These are phyloP conservation scores for Brotula barbata DNA, from an alignment of 2,797 vertebrate genomes.

Conservation along the genomic window DNA sequence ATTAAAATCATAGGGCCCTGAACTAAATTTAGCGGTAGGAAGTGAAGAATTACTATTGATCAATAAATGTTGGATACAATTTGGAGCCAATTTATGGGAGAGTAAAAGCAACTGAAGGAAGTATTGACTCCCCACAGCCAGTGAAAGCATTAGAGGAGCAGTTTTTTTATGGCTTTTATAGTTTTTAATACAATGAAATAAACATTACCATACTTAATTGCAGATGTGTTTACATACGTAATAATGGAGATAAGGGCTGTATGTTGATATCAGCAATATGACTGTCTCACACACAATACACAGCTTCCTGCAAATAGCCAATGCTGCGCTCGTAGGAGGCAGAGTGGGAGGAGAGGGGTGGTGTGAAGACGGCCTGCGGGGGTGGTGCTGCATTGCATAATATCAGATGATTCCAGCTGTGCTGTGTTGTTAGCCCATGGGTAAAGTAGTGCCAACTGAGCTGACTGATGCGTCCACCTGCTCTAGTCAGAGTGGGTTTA, in stretches of 20 bases:
- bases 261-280: slow-evolving; percentile 28
- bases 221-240: no score
- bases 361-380: slow-evolving; percentile 71
- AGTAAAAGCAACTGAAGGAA: slow-evolving; percentile 1
- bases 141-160: neutral
- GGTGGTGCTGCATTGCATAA: slow-evolving; percentile 70
- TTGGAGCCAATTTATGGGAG: no score
- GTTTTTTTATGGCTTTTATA: neutral
- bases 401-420: slow-evolving; percentile 68
- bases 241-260: no score
- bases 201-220: no score
- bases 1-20: no score
- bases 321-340: slow-evolving; percentile 58
- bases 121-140: neutral
- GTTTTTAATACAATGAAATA: no score
- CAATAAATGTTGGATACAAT: slow-evolving; percentile 21
- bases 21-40: no score
- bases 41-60: no score
- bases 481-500: slow-evolving; percentile 33
- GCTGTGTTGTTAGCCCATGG: slow-evolving; percentile 61
- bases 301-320: slow-evolving; percentile 65
- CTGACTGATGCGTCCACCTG: slow-evolving; percentile 66
- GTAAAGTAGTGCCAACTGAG: slow-evolving; percentile 54
- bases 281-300: slow-evolving; percentile 56
- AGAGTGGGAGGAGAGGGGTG: slow-evolving; percentile 67